Percentiles rank a stretch among this genome's conserved stretches.
phyloP scores from a whole-genome alignment of 2,888 invertebrate genomes.

The Agonopterix arenella region DNA sequence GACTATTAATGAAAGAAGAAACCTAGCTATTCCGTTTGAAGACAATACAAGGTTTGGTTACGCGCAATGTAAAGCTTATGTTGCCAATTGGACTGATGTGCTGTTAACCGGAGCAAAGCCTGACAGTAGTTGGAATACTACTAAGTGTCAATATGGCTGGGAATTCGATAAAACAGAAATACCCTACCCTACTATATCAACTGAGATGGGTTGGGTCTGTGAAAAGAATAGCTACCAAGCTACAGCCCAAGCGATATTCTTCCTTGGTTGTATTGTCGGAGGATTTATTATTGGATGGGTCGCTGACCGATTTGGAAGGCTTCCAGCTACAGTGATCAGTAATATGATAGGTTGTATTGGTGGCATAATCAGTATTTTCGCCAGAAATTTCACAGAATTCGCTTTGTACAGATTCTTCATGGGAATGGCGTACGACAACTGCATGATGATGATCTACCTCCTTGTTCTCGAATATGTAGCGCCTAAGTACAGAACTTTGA shows the following conservation, averaged over 20 bases:
- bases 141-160: conserved; percentile 46
- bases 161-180: conserved; percentile 48
- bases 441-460: conserved; percentile 47
- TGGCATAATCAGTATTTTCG: conserved; percentile 36
- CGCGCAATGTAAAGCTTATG: conserved; percentile 36
- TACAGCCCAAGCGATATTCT: conserved; percentile 47
- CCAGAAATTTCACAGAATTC: conserved; percentile 38
- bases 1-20: conserved; percentile 27
- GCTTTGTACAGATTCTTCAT: conserved; percentile 38
- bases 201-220: conserved; percentile 50
- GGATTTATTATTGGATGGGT: conserved; percentile 46
- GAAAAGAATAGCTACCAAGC: conserved; percentile 49
- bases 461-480: conserved; percentile 46
- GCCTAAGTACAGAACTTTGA: conserved; percentile 44
- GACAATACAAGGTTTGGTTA: conserved; percentile 32
- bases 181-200: conserved; percentile 49
- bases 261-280: conserved; percentile 42
- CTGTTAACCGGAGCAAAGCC: conserved; percentile 25
- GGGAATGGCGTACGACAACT: conserved; percentile 50
- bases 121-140: conserved; percentile 31
- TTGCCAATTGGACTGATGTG: conserved; percentile 45
- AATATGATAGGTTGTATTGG: conserved; percentile 39
- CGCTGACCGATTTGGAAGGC: conserved; percentile 45
- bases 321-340: conserved; percentile 37
- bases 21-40: conserved; percentile 32